These are phyloP conservation scores for Lepidurus packardi DNA, from an alignment of 1,140 invertebrate genomes.

Conservation along the genomic window DNA sequence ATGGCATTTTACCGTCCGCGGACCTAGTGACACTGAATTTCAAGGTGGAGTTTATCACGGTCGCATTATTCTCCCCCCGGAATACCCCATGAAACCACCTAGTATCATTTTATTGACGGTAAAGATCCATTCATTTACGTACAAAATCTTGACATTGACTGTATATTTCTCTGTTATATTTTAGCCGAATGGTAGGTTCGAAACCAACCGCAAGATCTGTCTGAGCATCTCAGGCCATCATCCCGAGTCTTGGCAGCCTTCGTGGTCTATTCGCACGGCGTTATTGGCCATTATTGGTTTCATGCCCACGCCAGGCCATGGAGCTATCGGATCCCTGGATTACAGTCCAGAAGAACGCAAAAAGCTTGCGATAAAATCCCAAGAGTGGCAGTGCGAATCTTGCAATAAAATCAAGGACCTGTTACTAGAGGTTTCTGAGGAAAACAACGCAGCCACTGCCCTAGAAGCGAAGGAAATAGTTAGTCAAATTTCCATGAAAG, in stretches of 20 bases:
- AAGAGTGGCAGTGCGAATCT: conserved; percentile 28
- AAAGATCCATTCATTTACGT: conserved; percentile 41
- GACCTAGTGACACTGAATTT: conserved; percentile 79
- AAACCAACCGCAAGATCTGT: conserved; percentile 91
- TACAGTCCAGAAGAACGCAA: conserved; percentile 77
- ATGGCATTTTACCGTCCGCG: conserved; percentile 94
- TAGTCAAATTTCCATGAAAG: conserved; percentile 33
- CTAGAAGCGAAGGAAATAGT: conserved; percentile 33
- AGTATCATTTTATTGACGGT: conserved; percentile 90
- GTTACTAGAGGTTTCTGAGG: conserved; percentile 28
- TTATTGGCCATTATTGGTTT: conserved; percentile 87
- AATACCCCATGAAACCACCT: conserved; percentile 97
- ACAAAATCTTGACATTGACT: conserved; percentile 7
- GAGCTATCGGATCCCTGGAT: conserved; percentile 84
- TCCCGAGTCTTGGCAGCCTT: conserved; percentile 94
- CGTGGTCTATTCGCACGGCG: conserved; percentile 92
- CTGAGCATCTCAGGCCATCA: conserved; percentile 95
- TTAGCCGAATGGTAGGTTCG: conserved; percentile 90
- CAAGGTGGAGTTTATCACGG: conserved; percentile 86
- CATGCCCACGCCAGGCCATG: conserved; percentile 82
- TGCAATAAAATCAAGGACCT: conserved; percentile 30
- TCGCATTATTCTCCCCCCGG: conserved; percentile 71
- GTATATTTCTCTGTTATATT: conserved; percentile 39
- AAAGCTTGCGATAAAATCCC: conserved; percentile 62
- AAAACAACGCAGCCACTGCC: conserved; percentile 28